These are phyloP conservation scores for Aspidapion aeneum DNA, from an alignment of 2,888 invertebrate species.

Conservation along the genomic window DNA sequence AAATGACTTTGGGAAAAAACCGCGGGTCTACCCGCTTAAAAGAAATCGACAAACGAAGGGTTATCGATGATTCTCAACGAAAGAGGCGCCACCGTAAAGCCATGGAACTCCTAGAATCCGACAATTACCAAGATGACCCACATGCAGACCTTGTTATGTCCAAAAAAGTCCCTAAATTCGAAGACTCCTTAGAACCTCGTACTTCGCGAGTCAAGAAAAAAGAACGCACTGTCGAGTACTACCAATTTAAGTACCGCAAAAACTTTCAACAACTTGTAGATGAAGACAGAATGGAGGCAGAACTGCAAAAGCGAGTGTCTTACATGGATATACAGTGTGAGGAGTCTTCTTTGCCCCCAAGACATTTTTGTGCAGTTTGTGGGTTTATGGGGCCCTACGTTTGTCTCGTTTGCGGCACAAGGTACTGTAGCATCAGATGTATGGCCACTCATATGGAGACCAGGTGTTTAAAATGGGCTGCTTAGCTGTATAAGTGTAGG, in stretches of 20 bases:
- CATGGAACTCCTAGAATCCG: conserved; percentile 90
- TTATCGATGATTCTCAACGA: conserved; percentile 88
- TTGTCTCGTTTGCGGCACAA: conserved; percentile 90
- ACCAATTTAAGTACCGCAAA: conserved; percentile 72
- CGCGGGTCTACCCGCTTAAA: conserved; percentile 80
- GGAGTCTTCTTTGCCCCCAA: conserved; percentile 77
- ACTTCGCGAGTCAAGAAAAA: conserved; percentile 67
- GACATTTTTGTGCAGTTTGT: conserved; percentile 96
- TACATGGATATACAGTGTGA: conserved; percentile 82
- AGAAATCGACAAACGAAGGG: conserved; percentile 75
- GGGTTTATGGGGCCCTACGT: conserved; percentile 92
- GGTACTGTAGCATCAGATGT: conserved; percentile 90
- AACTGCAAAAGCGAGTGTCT: conserved; percentile 68
- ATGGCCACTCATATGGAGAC: conserved; percentile 93
- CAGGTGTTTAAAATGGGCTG: conserved; percentile 93
- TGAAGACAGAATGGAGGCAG: conserved; percentile 69
- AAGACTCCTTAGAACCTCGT: conserved; percentile 78
- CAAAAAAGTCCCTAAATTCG: conserved; percentile 95
- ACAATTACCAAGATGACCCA: conserved; percentile 98
- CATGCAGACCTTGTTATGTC: conserved; percentile 94
- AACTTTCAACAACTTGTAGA: conserved; percentile 86
- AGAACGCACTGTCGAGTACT: conserved; percentile 76
- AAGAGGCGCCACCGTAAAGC: conserved; percentile 85
- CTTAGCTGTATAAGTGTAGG: conserved; percentile 51
- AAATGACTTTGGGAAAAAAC: conserved; percentile 29